Base-by-base conservation (phyloP, 2,888 invertebrate genomes). In the Nymphalis c-album region DNA sequence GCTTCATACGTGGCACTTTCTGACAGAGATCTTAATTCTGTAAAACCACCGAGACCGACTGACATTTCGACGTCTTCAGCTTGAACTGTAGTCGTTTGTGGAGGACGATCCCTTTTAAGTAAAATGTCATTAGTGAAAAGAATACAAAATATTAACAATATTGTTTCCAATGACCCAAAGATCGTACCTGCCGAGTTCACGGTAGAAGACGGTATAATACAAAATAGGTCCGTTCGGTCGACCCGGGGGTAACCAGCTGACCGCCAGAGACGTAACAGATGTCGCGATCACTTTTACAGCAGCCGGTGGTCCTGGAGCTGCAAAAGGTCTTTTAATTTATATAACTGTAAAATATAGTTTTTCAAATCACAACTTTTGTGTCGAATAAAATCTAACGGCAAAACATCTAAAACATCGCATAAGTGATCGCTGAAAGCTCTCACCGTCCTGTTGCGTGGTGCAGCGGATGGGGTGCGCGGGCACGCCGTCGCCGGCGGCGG, bases 381-480 rank as follows among this genome's bases (percentile, higher is more conserved):
- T 40, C 8, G 35, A 40, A 8, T 10, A 40, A 40, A 40, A 40
- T 10, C 8, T 40, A 2, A 40, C n/a, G n/a, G n/a, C n/a, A n/a
- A n/a, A n/a, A n/a, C 35, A 40, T 10, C 35, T 0, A 31, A 31
- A 31, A 31, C 6, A 31, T 31, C 5, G 6, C 5, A 31, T 31
- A 31, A 40, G 10, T 2, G 4, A 13, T 40, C 10, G 13, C 35
- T 16, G 1, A 35, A 58, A 17, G 57, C 17, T 58, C 88, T 90
- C 85, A 96, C 96, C 94, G 86, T 98, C 97, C 90, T 97, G 97
- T 76, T 96, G 96, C 4, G 97, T 98, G 70, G 94, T 94, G 82
- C 97, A 97, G 88, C 94, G 95, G 80, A 97, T 93, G 66, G 96
- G 94, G 74, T 93, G 91, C 79, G 97, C 96, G 72, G 96, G 93